Percentiles rank a stretch among this genome's conserved stretches.
These are phyloP conservation scores for Drosophila rubida DNA, from an alignment of 2,888 invertebrate genomes.

Conservation along the genomic window DNA sequence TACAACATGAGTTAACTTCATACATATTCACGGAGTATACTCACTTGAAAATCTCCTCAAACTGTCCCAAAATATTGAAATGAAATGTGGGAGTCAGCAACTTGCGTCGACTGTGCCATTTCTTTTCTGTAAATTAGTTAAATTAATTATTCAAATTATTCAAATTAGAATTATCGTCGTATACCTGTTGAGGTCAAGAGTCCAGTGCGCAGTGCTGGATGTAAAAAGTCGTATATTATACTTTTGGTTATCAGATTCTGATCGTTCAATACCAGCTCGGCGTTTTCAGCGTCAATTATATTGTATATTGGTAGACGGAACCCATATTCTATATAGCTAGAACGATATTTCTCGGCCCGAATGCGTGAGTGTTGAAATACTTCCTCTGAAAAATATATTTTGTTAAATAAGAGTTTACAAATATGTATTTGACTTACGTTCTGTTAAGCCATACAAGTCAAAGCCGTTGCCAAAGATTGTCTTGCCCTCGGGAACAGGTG, in stretches of 20 bases:
- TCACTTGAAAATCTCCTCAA: constrained; percentile 80
- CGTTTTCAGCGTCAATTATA: constrained; percentile 71
- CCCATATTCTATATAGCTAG: constrained; percentile 67
- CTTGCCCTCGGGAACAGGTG: constrained; percentile 48
- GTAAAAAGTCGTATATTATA: constrained; percentile 67
- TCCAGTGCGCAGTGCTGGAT: constrained; percentile 74
- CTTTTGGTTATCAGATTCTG: constrained; percentile 71
- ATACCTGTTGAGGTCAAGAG: constrained; percentile 73
- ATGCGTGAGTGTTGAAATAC: constrained; percentile 57
- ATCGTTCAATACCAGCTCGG: constrained; percentile 74
- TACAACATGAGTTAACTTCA: too few relatives aligned
- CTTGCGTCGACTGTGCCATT: constrained; percentile 81
- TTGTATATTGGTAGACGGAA: constrained; percentile 62
- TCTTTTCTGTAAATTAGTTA: constrained; percentile 58
- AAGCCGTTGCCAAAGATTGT: constrained; percentile 79
- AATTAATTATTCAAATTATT: background rate
- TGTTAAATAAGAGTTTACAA: background rate
- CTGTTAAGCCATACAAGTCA: constrained; percentile 63
- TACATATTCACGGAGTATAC: background rate
- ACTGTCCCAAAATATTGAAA: constrained; percentile 79
- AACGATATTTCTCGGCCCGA: constrained; percentile 29
- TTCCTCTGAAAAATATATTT: constrained; percentile 44
- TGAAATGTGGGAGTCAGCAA: constrained; percentile 81
- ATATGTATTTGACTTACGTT: constrained; percentile 27
- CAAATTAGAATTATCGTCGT: background rate